Evolutionary conservation across 2,797 vertebrate genomes (phyloP).

Genomic region (Meda fulgida): DNA sequence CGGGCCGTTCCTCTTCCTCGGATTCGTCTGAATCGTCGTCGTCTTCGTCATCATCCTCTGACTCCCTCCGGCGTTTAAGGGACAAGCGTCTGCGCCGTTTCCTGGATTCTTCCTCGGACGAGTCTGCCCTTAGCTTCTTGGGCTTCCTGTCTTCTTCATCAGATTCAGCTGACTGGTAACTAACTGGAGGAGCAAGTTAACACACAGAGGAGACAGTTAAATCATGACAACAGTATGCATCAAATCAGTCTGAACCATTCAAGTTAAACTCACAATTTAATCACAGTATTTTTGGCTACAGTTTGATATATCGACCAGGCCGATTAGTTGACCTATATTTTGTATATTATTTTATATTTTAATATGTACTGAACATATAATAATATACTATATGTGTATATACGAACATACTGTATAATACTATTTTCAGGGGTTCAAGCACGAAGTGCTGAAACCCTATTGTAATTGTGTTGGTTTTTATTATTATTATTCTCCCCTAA

Average conservation of each 20-base stretch:
- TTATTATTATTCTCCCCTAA: no score
- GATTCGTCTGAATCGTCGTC: slow-evolving; percentile 84
- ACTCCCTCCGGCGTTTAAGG: slow-evolving; percentile 81
- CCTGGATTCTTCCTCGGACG: slow-evolving; percentile 72
- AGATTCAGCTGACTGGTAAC: slow-evolving; percentile 70
- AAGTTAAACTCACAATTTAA: neutral
- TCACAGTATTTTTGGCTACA: neutral
- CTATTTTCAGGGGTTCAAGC: no score
- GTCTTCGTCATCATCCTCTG: slow-evolving; percentile 85
- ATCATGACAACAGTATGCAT: neutral
- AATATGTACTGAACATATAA: neutral
- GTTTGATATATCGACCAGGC: neutral
- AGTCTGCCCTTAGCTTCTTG: slow-evolving; percentile 67
- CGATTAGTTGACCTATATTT: neutral
- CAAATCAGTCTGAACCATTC: neutral
- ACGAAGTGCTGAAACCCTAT: no score
- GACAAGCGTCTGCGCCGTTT: slow-evolving; percentile 69
- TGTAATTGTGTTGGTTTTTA: no score
- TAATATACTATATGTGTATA: neutral
- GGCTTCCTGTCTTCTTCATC: slow-evolving; percentile 71
- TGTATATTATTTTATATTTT: neutral
- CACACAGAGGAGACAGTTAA: neutral
- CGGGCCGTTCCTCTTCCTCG: slow-evolving; percentile 81
- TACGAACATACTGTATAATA: neutral
- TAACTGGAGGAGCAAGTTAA: slow-evolving; percentile 62